Evolutionary conservation across 1,140 invertebrate genomes (phyloP), one percentile per base, ranked within the genome.

Genomic region (Drosophila sp.): DNA sequence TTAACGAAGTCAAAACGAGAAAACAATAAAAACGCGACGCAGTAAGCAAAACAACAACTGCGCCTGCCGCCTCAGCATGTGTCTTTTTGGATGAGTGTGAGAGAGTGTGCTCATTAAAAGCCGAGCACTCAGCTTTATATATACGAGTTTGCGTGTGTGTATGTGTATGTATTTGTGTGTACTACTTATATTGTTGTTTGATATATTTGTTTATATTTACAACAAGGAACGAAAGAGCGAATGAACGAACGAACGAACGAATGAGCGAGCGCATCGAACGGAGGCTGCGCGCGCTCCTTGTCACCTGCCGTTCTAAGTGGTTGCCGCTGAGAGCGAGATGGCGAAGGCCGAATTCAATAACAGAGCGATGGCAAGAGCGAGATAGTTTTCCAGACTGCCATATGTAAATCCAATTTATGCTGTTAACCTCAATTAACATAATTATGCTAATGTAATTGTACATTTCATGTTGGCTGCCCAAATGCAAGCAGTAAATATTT

Each of bases 1-100:
- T 87, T 87, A 87, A 87, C 83, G 83, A 87, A 89, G 83, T 87
- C 83, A 87, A 87, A 87, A 87, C 83, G 83, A 89, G 83, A 89
- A 87, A 89, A 87, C 83, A 87, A 87, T 87, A 87, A 87, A 76
- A 86, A 57, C 67, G 63, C 78, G 67, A 80, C 64, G 72, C 71
- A 77, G 54, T 36, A 11, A 64, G 48, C 48, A 66, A 63, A 77
- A 50, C 65, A 56, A 51, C 71, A 71, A 66, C 64, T 74, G 34
- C 56, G 38, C 29, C 45, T 43, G 21, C 25, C 41, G 36, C 41
- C 45, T 40, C 45, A 62, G 41, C 38, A 16, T 62, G 32, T 38
- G 41, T 38, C 8, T 13, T 2, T 27, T 36, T 29, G 58, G 56
- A 11, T 65, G 53, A 8, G 45, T 58, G 59, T 71, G 53, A 18